phyloP scores from a whole-genome alignment of 2,888 invertebrate genomes.

The Drosophila neutralis region DNA sequence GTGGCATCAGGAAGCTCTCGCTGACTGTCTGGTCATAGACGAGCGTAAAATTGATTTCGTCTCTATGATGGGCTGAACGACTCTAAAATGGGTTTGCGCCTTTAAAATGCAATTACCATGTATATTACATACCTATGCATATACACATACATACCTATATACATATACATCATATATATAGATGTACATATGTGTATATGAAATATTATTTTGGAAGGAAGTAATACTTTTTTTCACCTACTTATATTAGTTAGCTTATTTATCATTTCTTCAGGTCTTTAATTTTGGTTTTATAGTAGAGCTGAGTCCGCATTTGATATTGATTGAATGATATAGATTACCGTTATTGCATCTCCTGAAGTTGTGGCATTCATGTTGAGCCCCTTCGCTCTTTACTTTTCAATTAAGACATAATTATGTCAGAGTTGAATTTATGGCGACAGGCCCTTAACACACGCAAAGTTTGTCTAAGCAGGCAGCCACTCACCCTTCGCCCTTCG shows the following conservation, averaged over 20 bases:
- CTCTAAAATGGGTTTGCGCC: conserved; percentile 59
- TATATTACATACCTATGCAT: background rate
- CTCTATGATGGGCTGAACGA: conserved; percentile 65
- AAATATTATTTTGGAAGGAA: too few relatives aligned
- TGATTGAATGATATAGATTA: background rate
- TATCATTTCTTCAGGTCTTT: background rate
- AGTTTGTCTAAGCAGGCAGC: conserved; percentile 50
- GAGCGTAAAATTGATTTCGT: conserved; percentile 82
- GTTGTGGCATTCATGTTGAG: conserved; percentile 29
- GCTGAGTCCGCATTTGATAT: background rate
- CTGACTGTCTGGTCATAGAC: conserved; percentile 66
- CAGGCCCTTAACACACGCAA: conserved; percentile 65
- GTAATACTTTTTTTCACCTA: background rate
- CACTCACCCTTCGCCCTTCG: conserved; percentile 29
- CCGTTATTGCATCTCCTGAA: conserved; percentile 55
- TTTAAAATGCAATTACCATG: conserved; percentile 57
- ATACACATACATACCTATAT: background rate
- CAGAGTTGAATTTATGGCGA: conserved; percentile 84
- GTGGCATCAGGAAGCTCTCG: conserved; percentile 7
- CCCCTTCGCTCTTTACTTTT: conserved; percentile 45
- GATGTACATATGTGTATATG: background rate
- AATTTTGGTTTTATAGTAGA: background rate
- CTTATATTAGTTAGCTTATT: too few relatives aligned
- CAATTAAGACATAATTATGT: conserved; percentile 83
- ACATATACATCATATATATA: accelerated